Conservation (phyloP, 2,797 vertebrate genomes). For the Falco columbarius region DNA sequence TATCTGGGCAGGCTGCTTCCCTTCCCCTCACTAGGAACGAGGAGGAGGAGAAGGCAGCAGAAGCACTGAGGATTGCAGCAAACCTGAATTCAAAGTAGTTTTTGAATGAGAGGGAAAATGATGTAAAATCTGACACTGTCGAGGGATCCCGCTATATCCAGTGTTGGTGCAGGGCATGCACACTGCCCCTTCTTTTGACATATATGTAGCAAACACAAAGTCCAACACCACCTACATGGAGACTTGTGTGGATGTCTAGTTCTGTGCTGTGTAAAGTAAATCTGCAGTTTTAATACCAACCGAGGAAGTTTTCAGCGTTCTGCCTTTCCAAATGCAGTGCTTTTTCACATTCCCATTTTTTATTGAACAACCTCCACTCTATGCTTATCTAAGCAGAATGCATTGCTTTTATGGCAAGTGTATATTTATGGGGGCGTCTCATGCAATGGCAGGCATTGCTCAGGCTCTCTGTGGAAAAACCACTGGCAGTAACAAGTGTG, state of each 20-base stretch:
- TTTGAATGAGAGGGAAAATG: background rate
- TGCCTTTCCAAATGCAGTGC: accelerated
- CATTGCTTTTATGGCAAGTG: background rate
- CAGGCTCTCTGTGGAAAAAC: background rate
- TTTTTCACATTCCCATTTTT: background rate
- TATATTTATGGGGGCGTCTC: background rate
- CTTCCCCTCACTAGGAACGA: background rate
- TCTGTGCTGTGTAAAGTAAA: background rate
- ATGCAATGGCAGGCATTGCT: background rate
- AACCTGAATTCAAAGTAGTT: background rate
- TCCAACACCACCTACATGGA: background rate
- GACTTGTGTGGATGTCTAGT: background rate
- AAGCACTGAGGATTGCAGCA: background rate
- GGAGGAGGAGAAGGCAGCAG: background rate
- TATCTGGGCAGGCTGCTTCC: background rate
- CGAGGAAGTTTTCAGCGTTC: background rate
- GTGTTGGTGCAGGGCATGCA: background rate
- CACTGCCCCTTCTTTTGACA: background rate
- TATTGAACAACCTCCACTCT: background rate
- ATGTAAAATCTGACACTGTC: background rate
- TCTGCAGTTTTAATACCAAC: background rate
- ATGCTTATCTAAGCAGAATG: background rate
- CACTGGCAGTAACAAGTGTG: background rate
- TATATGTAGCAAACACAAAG: background rate
- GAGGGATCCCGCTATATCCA: background rate